Evolutionary conservation across 2,797 vertebrate species (phyloP).

Genomic region (Chaetophractus vellerosus): DNA sequence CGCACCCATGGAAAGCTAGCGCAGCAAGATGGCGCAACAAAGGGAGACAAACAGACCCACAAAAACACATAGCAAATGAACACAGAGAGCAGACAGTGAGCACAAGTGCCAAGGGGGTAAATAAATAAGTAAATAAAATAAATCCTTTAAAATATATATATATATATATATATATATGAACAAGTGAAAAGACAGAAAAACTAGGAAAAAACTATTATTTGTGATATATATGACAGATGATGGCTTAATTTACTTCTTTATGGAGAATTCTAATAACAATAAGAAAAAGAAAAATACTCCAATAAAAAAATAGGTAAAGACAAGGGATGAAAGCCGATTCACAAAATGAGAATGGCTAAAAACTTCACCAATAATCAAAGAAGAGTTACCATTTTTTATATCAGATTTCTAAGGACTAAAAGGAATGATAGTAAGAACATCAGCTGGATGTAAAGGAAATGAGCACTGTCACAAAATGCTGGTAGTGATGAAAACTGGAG

Average conservation of each 20-base stretch:
- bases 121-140: too few relatives aligned
- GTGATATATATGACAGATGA: not conserved
- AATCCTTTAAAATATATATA: too few relatives aligned
- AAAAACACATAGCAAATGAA: too few relatives aligned
- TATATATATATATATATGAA: conserved; percentile 5
- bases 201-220: not conserved
- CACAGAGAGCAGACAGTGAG: too few relatives aligned
- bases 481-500: not conserved
- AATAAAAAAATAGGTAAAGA: conserved; percentile 43
- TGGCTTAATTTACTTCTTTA: not conserved
- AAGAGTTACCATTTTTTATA: not conserved
- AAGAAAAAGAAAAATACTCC: not conserved
- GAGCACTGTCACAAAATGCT: not conserved
- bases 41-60: too few relatives aligned
- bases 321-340: not conserved
- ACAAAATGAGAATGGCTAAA: conserved; percentile 37
- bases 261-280: conserved; percentile 30
- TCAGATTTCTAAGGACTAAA: conserved; percentile 44
- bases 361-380: conserved; percentile 15
- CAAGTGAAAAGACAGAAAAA: conserved; percentile 43
- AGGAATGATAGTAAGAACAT: not conserved
- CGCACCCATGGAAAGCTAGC: too few relatives aligned
- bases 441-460: not conserved
- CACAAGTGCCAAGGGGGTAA: too few relatives aligned
- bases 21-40: too few relatives aligned